Base-by-base conservation (phyloP, 2,888 invertebrate genomes). In the Tridacna gigas region DNA sequence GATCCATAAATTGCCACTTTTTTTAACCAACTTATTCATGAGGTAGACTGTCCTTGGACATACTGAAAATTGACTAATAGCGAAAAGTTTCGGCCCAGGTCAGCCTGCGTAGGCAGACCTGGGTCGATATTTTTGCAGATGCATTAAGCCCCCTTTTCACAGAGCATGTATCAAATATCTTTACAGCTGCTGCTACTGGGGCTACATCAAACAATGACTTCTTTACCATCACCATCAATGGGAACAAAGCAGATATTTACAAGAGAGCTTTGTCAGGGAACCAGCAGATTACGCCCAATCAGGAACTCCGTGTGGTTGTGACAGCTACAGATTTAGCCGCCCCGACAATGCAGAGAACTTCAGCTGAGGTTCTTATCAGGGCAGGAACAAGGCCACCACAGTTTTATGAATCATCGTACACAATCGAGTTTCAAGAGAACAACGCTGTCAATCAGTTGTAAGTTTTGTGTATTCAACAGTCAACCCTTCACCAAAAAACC, bases 381-480 rank as follows among this genome's bases (percentile, higher is more conserved):
- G 87, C 77, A 13, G 87, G 87, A 11, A 12, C n/a, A 2, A 26
- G 80, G n/a, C 13, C 48, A 7, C 83, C 83, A 18, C 82, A 83
- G 73, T 87, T 87, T 47, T 76, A 65, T 60, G 28, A 83, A 61
- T 20, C 47, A 25, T 37, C 25, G 0, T 81, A 80, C 65, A 37
- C 45, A 5, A 63, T 84, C 37, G 22, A 74, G 25, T 84, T 87
- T 63, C 82, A 83, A 47, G 87, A 87, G 51, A 61, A 74, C 4
- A 87, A 84, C 66, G 25, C 12, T 5, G 74, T 71, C 15, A 74
- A 73, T 37, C 83, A 83, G 77, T 15, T 18, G 87, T 87, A 81
- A 71, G 74, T 63, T 37, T 2, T 2, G 37, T 37, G 2, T 37
- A 37, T 37, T n/a, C n/a, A n/a, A n/a, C n/a, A n/a, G n/a, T n/a